Percentiles rank a stretch among this genome's conserved stretches.
Conservation (phyloP, 2,113 vertebrate species). For the Boleophthalmus pectinirostris region DNA sequence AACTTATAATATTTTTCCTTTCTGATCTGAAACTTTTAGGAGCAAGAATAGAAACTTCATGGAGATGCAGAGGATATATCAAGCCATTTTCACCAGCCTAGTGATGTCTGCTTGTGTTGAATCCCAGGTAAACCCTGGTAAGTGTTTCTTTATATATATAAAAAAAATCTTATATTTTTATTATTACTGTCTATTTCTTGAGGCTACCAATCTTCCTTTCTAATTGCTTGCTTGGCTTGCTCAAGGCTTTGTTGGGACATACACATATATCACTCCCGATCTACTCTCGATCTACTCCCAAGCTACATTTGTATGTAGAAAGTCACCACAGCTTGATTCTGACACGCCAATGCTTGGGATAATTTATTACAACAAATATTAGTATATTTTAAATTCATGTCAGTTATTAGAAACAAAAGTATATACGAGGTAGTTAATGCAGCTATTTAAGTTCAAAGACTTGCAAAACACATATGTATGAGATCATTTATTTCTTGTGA, state of each 20-base stretch:
- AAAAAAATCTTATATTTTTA: background rate
- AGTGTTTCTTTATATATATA: background rate
- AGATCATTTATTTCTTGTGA: background rate
- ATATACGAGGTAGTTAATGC: background rate
- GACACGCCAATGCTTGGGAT: background rate
- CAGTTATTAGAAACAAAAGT: background rate
- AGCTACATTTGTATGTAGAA: background rate
- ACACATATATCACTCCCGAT: background rate
- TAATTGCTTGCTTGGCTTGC: background rate
- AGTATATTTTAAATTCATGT: background rate
- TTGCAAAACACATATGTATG: background rate
- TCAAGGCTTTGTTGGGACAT: background rate
- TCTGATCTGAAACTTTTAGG: constrained; percentile 21
- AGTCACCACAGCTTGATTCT: background rate
- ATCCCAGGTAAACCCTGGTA: constrained; percentile 76
- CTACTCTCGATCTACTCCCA: no score
- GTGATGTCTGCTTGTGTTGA: constrained; percentile 41
- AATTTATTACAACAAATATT: background rate
- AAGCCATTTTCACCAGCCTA: constrained; percentile 42
- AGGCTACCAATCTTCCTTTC: background rate
- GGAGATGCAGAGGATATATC: constrained; percentile 39
- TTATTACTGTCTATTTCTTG: background rate
- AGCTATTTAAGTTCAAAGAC: background rate
- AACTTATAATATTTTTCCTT: background rate
- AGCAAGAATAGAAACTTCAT: constrained; percentile 32